Evolutionary conservation across 53 echinoderm and acorn worm genomes (phyloP).

Genomic region (Holothuria leucospilota): DNA sequence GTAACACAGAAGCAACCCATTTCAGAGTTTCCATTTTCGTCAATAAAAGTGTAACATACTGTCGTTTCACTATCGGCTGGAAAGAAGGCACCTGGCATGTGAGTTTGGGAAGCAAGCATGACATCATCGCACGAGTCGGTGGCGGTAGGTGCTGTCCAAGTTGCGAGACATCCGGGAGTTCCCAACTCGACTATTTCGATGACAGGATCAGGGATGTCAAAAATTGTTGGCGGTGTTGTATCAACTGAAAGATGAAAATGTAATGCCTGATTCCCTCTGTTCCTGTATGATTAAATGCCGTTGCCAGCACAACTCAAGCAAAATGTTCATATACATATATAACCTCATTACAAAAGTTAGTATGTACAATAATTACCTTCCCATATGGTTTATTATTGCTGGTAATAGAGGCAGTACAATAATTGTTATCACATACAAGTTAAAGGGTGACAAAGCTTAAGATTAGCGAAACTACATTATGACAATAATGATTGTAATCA

Average conservation of each 20-base stretch:
- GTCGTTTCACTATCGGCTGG: not conserved
- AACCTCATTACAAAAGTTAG: too few relatives aligned
- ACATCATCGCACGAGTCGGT: conserved; percentile 49
- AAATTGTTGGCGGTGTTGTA: conserved; percentile 26
- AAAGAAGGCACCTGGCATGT: not conserved
- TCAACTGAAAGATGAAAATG: conserved; percentile 8
- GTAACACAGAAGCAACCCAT: conserved; percentile 17
- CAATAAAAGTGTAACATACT: not conserved
- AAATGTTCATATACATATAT: too few relatives aligned
- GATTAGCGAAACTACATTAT: too few relatives aligned
- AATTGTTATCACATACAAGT: too few relatives aligned
- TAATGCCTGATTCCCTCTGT: too few relatives aligned
- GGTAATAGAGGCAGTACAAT: too few relatives aligned
- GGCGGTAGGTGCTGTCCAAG: conserved; percentile 64
- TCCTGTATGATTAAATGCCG: too few relatives aligned
- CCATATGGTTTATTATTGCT: too few relatives aligned
- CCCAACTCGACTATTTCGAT: conserved; percentile 16
- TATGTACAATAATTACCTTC: too few relatives aligned
- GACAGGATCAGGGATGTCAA: not conserved
- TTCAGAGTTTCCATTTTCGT: not conserved
- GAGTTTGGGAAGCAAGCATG: not conserved
- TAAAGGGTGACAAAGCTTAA: too few relatives aligned
- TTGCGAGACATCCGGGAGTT: not conserved
- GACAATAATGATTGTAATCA: too few relatives aligned
- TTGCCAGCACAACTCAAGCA: too few relatives aligned